Percentiles rank a stretch among this genome's conserved stretches.
These are phyloP conservation scores for Agrotis clavis DNA, from an alignment of 2,888 invertebrate genomes.

Conservation along the genomic window DNA sequence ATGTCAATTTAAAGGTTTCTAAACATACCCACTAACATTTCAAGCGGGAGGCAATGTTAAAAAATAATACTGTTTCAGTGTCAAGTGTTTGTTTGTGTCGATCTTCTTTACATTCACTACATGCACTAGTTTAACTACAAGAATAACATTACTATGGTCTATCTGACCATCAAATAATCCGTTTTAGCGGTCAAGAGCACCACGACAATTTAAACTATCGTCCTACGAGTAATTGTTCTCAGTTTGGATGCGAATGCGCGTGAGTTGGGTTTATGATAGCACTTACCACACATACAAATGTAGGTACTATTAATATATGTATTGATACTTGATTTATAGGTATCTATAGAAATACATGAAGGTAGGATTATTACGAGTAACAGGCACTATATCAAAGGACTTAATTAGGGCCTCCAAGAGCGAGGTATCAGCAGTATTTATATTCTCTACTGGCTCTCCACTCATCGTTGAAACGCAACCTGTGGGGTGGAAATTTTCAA, in stretches of 20 bases:
- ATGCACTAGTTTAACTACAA: constrained; percentile 1
- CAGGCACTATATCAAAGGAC: too few relatives aligned
- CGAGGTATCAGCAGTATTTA: too few relatives aligned
- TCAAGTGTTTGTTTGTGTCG: too few relatives aligned
- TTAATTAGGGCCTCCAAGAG: neutral
- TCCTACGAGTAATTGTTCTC: constrained; percentile 38
- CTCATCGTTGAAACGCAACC: too few relatives aligned
- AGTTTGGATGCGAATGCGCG: constrained; percentile 18
- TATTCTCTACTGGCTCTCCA: too few relatives aligned
- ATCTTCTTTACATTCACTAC: too few relatives aligned
- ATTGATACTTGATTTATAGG: neutral
- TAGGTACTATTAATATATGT: neutral
- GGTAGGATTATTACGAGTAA: too few relatives aligned
- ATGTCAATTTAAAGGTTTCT: too few relatives aligned
- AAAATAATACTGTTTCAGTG: too few relatives aligned
- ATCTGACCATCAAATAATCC: constrained; percentile 15
- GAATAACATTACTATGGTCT: neutral
- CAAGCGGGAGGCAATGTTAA: too few relatives aligned
- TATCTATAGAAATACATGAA: neutral
- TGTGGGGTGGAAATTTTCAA: too few relatives aligned
- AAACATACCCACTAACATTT: too few relatives aligned
- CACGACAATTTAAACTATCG: constrained; percentile 9
- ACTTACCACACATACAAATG: constrained; percentile 13
- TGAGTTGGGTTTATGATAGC: constrained; percentile 6
- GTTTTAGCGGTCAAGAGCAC: constrained; percentile 37